Evolutionary conservation across 2,888 invertebrate genomes (phyloP), one percentile per base, ranked within the genome.

Genomic region (Oxyteleia sp.): DNA sequence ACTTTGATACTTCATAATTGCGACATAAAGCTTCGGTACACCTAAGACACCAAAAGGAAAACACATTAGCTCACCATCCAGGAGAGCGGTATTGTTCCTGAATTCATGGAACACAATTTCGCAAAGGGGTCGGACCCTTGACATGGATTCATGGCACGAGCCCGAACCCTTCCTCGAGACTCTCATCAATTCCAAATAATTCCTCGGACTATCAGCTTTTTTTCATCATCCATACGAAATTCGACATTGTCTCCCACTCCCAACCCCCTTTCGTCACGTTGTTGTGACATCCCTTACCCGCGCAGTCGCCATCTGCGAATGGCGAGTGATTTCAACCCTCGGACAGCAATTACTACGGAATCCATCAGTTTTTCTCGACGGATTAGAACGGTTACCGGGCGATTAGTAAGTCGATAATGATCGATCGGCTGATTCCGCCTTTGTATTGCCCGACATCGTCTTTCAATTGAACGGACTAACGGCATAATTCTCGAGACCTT

Each of bases 311-410:
- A 82, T 83, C 82, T 86, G 82, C 80, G 79, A 80, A 76, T 71
- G 85, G 72, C 80, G n/a, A 4, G 76, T 55, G 43, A 47, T 61
- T 66, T 72, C 63, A 71, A 82, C 79, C 84, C 85, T 61, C 71
- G 87, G 86, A 84, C 85, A 86, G 87, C 91, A 91, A 93, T 93
- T 93, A 93, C 91, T 91, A 88, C 79, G 84, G 85, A 91, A 93
- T 93, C 91, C 89, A 90, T 93, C 93, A 91, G 88, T 86, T 88
- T 84, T 66, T 66, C 61, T 83, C 71, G 72, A 61, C 69, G 86
- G 89, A 90, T 90, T 89, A 89, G 84, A 87, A 84, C 85, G 82
- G 83, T 87, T 88, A 86, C 84, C 63, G 82, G 84, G 55, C 84
- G 88, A 90, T 90, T 88, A 90, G 85, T 84, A 83, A 63, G 82